A percentile compares a stretch with the other conserved stretches of the same genome.
phyloP scores from a whole-genome alignment of 1,140 invertebrate species.

The Druon quercuslanigerum region DNA sequence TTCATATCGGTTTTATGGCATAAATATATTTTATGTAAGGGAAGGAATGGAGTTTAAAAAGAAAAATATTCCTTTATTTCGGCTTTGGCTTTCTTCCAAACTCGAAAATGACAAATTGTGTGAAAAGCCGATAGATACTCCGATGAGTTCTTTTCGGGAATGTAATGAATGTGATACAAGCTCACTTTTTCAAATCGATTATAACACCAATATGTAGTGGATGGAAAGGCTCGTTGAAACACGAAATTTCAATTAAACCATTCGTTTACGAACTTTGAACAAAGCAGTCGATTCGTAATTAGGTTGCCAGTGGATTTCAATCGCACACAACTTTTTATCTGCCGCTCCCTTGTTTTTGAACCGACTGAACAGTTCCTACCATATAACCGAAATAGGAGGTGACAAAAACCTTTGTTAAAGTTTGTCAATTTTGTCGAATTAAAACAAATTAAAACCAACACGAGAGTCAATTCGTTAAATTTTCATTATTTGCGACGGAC shows the following conservation, averaged over 20 bases:
- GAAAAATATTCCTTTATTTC: neutral
- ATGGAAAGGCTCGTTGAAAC: constrained; percentile 33
- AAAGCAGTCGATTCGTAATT: constrained; percentile 28
- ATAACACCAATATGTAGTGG: constrained; percentile 23
- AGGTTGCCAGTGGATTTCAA: neutral
- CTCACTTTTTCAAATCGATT: constrained; percentile 27
- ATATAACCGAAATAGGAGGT: neutral
- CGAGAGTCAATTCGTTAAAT: neutral
- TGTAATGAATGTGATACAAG: constrained; percentile 14
- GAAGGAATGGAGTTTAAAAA: neutral
- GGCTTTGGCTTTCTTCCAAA: constrained; percentile 35
- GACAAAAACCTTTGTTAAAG: neutral
- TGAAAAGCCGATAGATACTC: constrained; percentile 6
- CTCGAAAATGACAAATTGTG: constrained; percentile 42
- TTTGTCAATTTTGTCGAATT: neutral
- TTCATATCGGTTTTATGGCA: neutral
- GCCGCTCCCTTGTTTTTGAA: neutral
- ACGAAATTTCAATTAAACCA: constrained; percentile 55
- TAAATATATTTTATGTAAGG: constrained; percentile 8
- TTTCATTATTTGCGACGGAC: neutral
- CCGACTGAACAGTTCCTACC: neutral
- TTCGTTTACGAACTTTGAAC: constrained; percentile 34
- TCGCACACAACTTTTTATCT: neutral
- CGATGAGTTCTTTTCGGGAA: constrained; percentile 22
- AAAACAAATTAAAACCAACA: neutral